Percentiles rank a stretch among this genome's conserved stretches.
Conservation (phyloP, 2,113 vertebrate species). For the Aix galericulata region DNA sequence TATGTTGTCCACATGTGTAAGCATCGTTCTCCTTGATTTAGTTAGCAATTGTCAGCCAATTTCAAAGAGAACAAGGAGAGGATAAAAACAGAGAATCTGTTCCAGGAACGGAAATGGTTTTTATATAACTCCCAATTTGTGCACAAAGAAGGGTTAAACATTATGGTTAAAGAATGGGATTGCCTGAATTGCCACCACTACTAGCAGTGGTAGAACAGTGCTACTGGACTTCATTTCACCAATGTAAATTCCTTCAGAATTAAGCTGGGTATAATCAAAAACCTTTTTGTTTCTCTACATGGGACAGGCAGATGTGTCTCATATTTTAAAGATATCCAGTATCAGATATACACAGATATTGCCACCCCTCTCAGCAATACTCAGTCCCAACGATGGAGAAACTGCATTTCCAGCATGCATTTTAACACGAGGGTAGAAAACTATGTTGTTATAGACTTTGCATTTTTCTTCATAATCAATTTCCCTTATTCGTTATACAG, state of each 20-base stretch:
- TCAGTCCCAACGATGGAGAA: not conserved
- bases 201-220: not conserved
- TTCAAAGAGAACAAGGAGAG: not conserved
- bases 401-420: not conserved
- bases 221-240: not conserved
- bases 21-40: not conserved
- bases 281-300: not conserved
- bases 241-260: not conserved
- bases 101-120: not conserved
- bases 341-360: not conserved
- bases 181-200: not conserved
- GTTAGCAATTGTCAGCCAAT: slow-evolving; percentile 7
- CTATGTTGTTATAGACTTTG: not conserved
- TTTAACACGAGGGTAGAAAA: not conserved
- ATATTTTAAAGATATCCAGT: not conserved
- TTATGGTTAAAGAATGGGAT: not conserved
- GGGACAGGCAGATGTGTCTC: not conserved
- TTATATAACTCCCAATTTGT: not conserved
- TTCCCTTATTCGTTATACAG: not conserved
- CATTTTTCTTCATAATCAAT: not conserved
- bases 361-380: not conserved
- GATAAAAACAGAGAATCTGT: not conserved
- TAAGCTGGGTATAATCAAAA: not conserved
- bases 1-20: not conserved
- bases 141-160: not conserved